phyloP scores from a whole-genome alignment of 92 coral and sea anemone species.

The Zoanthus sansibaricus region DNA sequence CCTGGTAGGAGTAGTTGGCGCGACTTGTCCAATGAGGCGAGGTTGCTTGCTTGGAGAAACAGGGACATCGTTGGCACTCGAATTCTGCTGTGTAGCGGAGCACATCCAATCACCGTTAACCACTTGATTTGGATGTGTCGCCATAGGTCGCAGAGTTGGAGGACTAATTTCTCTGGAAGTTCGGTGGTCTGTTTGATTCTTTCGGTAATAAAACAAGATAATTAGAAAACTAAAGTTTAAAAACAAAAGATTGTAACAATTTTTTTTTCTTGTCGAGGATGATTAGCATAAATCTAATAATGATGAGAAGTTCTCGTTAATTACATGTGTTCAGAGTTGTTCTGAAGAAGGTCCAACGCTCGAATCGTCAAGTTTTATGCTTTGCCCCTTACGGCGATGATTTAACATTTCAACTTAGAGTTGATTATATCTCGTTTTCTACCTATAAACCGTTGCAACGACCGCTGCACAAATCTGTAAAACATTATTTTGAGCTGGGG shows the following conservation, averaged over 20 bases:
- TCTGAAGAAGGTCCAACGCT: too few relatives aligned
- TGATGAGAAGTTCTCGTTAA: too few relatives aligned
- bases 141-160: constrained; percentile 94
- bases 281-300: too few relatives aligned
- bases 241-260: background rate
- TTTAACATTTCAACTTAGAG: too few relatives aligned
- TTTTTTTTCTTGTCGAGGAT: too few relatives aligned
- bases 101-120: constrained; percentile 73
- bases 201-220: background rate
- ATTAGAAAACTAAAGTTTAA: background rate
- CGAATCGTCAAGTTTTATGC: too few relatives aligned
- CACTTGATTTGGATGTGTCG: constrained; percentile 89
- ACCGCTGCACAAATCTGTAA: too few relatives aligned
- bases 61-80: constrained; percentile 75
- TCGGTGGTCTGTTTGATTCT: constrained; percentile 38
- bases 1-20: constrained; percentile 85
- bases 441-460: too few relatives aligned
- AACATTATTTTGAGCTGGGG: too few relatives aligned
- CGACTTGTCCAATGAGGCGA: constrained; percentile 74
- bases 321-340: too few relatives aligned
- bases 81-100: constrained; percentile 56
- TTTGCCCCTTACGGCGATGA: too few relatives aligned
- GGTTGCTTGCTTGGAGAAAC: constrained; percentile 99
- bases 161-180: constrained; percentile 80
- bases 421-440: too few relatives aligned